These are phyloP conservation scores for Craterocephalus amniculus DNA, from an alignment of 2,797 vertebrate species.

Conservation along the genomic window DNA sequence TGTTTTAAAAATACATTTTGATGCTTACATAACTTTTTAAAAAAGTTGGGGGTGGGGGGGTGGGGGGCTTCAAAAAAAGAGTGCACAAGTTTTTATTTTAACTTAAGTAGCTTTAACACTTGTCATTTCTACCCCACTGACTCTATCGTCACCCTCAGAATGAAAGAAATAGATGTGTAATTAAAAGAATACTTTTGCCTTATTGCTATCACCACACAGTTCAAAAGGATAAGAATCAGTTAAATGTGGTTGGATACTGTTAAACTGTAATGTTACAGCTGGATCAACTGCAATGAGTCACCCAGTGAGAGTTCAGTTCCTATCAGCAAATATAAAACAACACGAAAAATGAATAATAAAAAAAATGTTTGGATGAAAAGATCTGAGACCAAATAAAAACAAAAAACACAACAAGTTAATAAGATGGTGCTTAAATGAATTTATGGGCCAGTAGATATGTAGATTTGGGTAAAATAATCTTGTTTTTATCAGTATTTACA, in stretches of 20 bases:
- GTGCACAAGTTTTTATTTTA: neutral
- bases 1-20: no score
- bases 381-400: neutral
- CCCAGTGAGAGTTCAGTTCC: neutral
- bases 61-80: no score
- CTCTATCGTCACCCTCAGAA: neutral
- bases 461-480: neutral
- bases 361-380: neutral
- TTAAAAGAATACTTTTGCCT: neutral
- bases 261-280: neutral
- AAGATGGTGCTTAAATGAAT: neutral
- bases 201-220: neutral
- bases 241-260: neutral
- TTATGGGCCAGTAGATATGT: neutral
- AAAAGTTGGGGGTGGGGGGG: neutral
- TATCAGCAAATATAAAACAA: conserved; percentile 14
- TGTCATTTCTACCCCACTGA: neutral
- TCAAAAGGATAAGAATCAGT: neutral
- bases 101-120: neutral
- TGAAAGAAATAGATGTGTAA: neutral
- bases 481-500: neutral
- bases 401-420: neutral
- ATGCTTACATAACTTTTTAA: no score
- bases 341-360: conserved; percentile 3
- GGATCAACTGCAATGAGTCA: neutral